Base-by-base conservation (phyloP, 2,797 vertebrate species). In the Platalea minor region DNA sequence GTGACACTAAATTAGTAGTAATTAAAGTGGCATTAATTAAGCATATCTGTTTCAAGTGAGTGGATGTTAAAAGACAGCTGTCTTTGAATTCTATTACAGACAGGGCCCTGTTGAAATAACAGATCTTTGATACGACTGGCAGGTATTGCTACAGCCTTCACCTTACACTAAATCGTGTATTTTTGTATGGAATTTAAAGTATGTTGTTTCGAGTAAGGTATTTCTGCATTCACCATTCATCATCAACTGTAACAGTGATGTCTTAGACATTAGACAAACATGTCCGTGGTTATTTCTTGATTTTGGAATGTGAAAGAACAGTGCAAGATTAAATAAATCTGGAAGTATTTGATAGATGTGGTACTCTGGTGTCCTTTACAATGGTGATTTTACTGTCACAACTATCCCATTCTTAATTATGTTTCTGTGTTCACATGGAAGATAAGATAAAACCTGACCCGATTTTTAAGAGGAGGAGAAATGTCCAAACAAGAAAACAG, bases 1-100 rank as follows among this genome's bases (percentile, higher is more conserved):
- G 33, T 53, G 67, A 41, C 51, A 23, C 31, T 89, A 74, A 85
- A 67, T 82, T 46, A 80, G 19, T 72, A 85, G 68, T 95, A 85
- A 91, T 77, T 93, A 41, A 88, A 86, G 64, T 77, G 51, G 68
- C 37, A 77, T 95, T 91, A 85, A 96, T 92, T 83, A 89, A 90
- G 50, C 63, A 50, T 91, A 81, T 93, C 73, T 76, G 46, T 91
- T 90, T 95, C 72, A 82, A 92, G 78, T 43, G 28, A 84, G 21
- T 86, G 73, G 75, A 86, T 82, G 67, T 86, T 96, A 68, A 90
- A 89, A 90, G 86, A 73, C 57, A 70, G n/a, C 81, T 72, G 35
- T 45, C 78, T 91, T 46, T 80, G 91, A 89, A 67, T 85, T 91
- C 67, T 83, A 11, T 93, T 91, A 31, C n/a, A 74, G 67, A 41